A percentile compares a stretch with the other conserved stretches of the same genome.
phyloP scores from a whole-genome alignment of 2,888 invertebrate species.

The Cosmorhoe ocellata region DNA sequence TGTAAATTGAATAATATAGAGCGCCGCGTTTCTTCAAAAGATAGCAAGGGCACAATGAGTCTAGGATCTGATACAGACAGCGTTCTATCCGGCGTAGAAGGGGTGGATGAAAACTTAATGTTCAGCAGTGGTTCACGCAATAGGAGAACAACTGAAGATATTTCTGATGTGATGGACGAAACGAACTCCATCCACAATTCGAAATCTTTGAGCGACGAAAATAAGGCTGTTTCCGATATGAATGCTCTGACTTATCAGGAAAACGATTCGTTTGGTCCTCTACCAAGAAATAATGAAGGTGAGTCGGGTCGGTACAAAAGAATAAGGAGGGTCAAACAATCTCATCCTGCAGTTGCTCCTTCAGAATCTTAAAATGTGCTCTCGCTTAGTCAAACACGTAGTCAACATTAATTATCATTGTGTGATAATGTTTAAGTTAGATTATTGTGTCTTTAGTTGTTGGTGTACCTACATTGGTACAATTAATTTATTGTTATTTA shows the following conservation, averaged over 20 bases:
- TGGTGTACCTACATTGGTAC: slow-evolving; percentile 12
- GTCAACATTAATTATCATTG: not conserved
- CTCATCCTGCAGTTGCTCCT: slow-evolving; percentile 34
- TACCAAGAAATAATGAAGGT: slow-evolving; percentile 56
- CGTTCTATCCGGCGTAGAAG: slow-evolving; percentile 65
- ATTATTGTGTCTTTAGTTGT: not conserved
- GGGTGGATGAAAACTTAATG: slow-evolving; percentile 71
- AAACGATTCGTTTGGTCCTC: slow-evolving; percentile 61
- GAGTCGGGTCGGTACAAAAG: slow-evolving; percentile 66
- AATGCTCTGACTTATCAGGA: slow-evolving; percentile 57
- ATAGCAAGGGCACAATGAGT: slow-evolving; percentile 42
- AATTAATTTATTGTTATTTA: slow-evolving; percentile 23
- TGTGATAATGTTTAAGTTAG: too few species aligned
- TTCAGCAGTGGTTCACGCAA: slow-evolving; percentile 53
- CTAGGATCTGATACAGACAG: slow-evolving; percentile 69
- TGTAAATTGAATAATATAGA: slow-evolving; percentile 18
- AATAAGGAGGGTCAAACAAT: slow-evolving; percentile 62
- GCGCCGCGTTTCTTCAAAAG: slow-evolving; percentile 8
- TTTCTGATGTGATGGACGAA: slow-evolving; percentile 27
- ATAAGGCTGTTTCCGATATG: slow-evolving; percentile 39
- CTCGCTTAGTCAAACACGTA: not conserved
- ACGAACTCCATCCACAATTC: slow-evolving; percentile 31
- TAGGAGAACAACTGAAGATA: slow-evolving; percentile 46
- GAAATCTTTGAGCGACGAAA: slow-evolving; percentile 41
- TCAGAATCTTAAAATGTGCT: slow-evolving; percentile 14